Evolutionary conservation across 2,113 vertebrate genomes (phyloP).

Genomic region (Rhagologus leucostigma): DNA sequence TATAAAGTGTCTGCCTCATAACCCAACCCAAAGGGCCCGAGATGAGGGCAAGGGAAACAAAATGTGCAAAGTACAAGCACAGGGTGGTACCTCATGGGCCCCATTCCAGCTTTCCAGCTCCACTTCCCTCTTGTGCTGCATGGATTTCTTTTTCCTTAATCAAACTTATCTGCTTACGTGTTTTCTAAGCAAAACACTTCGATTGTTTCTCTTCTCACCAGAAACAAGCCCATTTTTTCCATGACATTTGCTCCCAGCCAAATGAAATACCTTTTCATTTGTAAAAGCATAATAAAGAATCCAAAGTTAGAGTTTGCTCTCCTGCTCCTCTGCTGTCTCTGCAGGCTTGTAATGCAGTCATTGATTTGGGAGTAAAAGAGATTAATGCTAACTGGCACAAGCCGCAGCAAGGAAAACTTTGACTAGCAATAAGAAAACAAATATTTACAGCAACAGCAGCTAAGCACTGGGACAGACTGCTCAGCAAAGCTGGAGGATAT

Average conservation of each 20-base stretch:
- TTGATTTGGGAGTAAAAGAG: background rate
- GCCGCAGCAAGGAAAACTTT: background rate
- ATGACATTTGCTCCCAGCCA: background rate
- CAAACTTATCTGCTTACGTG: background rate
- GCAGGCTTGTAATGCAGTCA: background rate
- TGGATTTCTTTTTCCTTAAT: background rate
- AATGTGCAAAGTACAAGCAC: fast-evolving
- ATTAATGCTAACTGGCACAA: background rate
- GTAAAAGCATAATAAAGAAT: background rate
- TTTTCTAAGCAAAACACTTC: background rate
- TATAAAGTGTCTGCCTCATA: background rate
- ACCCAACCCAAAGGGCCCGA: background rate
- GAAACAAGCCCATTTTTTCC: background rate
- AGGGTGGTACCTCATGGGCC: background rate
- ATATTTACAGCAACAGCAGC: background rate
- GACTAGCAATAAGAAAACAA: background rate
- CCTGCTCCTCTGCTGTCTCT: background rate
- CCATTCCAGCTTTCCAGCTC: background rate
- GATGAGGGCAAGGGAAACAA: background rate
- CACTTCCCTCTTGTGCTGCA: background rate
- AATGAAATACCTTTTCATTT: background rate
- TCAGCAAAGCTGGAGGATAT: background rate
- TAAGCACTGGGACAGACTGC: background rate
- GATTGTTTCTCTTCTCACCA: background rate
- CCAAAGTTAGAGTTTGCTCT: background rate